Percentiles rank a stretch among this genome's conserved stretches.
Evolutionary conservation across 35 echinoderm and acorn worm species (phyloP).

Genomic region (Eucidaris tribuloides): DNA sequence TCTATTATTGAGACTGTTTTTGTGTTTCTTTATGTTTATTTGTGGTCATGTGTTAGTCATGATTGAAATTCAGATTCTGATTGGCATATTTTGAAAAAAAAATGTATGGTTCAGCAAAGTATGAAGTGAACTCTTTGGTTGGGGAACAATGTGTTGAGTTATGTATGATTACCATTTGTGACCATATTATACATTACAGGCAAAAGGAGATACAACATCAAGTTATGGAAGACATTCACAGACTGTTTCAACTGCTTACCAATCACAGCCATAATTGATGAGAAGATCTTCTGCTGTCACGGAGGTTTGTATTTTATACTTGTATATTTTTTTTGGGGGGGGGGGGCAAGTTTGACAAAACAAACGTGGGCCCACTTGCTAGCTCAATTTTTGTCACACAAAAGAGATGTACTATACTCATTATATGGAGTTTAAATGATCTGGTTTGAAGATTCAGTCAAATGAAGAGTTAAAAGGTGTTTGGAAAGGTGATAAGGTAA

Average conservation of each 20-base stretch:
- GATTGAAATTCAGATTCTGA: neutral
- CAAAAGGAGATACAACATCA: constrained; percentile 98
- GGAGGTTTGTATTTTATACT: constrained; percentile 55
- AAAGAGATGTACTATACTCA: no score
- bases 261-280: constrained; percentile 97
- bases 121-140: neutral
- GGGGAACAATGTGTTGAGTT: neutral
- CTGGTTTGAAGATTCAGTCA: no score
- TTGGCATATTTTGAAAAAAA: neutral
- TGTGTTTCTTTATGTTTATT: no score
- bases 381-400: no score
- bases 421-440: no score
- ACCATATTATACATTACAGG: constrained; percentile 62
- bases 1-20: no score
- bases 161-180: neutral
- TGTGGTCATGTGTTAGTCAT: neutral
- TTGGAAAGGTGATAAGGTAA: no score
- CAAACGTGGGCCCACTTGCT: no score
- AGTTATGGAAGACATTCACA: constrained; percentile 95
- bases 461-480: no score
- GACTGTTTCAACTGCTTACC: constrained; percentile 97
- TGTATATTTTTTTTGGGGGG: neutral
- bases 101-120: neutral
- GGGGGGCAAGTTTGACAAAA: no score
- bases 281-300: constrained; percentile 99